phyloP scores from a whole-genome alignment of 2,888 invertebrate species.

The Shargacucullia verbasci region DNA sequence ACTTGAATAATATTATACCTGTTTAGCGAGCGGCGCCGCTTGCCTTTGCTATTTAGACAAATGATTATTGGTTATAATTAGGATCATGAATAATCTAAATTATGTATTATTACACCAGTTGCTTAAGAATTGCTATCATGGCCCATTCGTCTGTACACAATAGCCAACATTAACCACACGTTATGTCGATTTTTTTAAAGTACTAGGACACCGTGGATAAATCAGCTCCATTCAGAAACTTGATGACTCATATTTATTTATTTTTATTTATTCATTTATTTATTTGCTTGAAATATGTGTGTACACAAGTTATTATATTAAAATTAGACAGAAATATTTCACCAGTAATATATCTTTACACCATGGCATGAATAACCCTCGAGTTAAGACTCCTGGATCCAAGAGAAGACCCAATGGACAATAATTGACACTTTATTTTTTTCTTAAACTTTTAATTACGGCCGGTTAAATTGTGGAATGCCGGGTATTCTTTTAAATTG shows the following conservation, averaged over 20 bases:
- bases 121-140: neutral
- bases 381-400: too few species aligned
- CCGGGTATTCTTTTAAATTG: slow-evolving; percentile 45
- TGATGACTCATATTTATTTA: too few species aligned
- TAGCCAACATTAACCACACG: neutral
- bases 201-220: too few species aligned
- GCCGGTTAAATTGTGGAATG: slow-evolving; percentile 21
- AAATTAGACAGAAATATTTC: too few species aligned
- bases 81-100: slow-evolving; percentile 33
- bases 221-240: too few species aligned
- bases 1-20: slow-evolving; percentile 36
- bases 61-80: slow-evolving; percentile 49
- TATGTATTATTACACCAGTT: slow-evolving; percentile 5
- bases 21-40: slow-evolving; percentile 37
- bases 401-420: neutral
- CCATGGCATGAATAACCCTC: too few species aligned
- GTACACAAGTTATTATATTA: too few species aligned
- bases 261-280: too few species aligned
- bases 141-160: neutral
- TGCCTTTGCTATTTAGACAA: slow-evolving; percentile 42
- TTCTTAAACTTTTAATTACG: slow-evolving; percentile 32
- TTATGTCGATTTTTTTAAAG: neutral
- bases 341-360: too few species aligned
- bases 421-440: neutral
- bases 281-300: too few species aligned